phyloP scores from a whole-genome alignment of 2,797 vertebrate species.

The Harpagifer antarcticus region DNA sequence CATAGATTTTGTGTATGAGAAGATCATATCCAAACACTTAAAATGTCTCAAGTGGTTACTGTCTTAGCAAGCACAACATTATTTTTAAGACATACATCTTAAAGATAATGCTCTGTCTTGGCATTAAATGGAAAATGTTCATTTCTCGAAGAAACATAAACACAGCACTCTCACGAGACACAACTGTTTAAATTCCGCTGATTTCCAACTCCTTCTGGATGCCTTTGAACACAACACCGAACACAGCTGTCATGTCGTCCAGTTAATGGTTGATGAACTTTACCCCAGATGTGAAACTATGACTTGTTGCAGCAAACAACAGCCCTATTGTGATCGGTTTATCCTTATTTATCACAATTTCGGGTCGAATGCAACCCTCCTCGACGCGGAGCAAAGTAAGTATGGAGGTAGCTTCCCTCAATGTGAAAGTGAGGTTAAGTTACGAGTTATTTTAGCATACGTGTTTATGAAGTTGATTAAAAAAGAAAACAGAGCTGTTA shows the following conservation, averaged over 20 bases:
- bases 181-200: neutral
- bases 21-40: neutral
- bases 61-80: neutral
- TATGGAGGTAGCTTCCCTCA: neutral
- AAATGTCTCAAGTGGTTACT: neutral
- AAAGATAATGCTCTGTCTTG: neutral
- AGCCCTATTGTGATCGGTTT: neutral
- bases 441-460: neutral
- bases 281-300: conserved; percentile 34
- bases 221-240: neutral
- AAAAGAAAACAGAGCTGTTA: conserved; percentile 4
- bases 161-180: neutral
- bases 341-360: neutral
- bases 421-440: neutral
- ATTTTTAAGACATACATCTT: neutral
- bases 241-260: conserved; percentile 2
- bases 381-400: neutral
- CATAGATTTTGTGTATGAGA: neutral
- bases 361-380: no score
- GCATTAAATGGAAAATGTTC: neutral
- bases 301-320: neutral
- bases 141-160: neutral
- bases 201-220: neutral
- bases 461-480: neutral
- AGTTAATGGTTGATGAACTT: conserved; percentile 51